Percentiles rank a stretch among this genome's conserved stretches.
Conservation (phyloP, 2,888 invertebrate genomes). For the Tribolium freemani region DNA sequence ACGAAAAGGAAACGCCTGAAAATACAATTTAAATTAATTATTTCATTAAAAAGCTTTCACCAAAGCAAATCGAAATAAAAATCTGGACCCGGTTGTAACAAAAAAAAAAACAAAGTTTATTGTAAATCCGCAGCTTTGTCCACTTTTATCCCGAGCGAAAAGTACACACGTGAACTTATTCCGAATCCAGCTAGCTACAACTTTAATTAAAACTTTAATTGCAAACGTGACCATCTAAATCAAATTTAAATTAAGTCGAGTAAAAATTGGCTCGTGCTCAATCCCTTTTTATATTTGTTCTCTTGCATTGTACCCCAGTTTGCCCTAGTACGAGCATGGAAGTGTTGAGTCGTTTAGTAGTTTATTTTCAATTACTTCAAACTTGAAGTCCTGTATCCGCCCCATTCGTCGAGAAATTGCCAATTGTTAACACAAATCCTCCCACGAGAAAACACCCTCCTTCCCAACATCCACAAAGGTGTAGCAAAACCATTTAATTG, state of each 20-base stretch:
- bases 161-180: not conserved
- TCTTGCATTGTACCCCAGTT: not conserved
- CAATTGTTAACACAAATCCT: not conserved
- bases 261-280: not conserved
- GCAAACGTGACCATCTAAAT: conserved; percentile 2
- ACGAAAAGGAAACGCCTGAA: no score
- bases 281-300: not conserved
- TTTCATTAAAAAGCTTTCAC: no score
- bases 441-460: no score
- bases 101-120: no score
- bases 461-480: no score
- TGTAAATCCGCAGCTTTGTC: no score
- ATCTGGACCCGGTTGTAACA: no score
- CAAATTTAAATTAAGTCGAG: not conserved
- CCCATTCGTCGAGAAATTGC: not conserved
- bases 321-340: not conserved
- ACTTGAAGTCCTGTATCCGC: not conserved
- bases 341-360: not conserved
- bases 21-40: no score
- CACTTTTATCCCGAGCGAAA: not conserved
- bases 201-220: conserved; percentile 6
- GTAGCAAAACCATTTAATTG: not conserved
- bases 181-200: not conserved
- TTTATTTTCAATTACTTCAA: not conserved
- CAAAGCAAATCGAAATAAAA: no score